A percentile compares a stretch with the other conserved stretches of the same genome.
These are phyloP conservation scores for Sitodiplosis mosellana DNA, from an alignment of 1,140 invertebrate species.

Conservation along the genomic window DNA sequence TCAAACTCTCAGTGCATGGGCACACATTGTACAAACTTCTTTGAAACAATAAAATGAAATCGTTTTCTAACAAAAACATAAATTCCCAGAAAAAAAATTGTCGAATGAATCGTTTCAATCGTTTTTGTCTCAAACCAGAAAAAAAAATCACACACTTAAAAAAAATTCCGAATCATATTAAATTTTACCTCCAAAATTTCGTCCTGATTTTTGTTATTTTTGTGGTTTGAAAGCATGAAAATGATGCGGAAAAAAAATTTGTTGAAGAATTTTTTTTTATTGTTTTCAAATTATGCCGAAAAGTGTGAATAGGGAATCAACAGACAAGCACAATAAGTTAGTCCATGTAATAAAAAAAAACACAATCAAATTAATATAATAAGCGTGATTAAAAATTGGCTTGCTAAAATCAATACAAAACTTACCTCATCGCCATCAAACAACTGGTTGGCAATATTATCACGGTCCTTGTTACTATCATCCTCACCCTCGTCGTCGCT, in stretches of 20 bases:
- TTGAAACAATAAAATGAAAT: no score
- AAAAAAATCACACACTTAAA: not conserved
- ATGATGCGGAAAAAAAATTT: not conserved
- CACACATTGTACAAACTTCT: no score
- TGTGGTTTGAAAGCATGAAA: no score
- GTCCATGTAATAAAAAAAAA: not conserved
- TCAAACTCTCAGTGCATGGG: no score
- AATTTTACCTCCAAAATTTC: not conserved
- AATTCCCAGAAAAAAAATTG: no score
- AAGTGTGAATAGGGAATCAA: not conserved
- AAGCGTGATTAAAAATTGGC: not conserved
- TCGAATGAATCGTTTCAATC: no score
- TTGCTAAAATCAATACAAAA: conserved; percentile 10
- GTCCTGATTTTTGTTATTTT: not conserved
- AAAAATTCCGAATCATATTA: not conserved
- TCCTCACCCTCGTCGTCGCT: conserved; percentile 63
- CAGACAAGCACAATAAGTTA: conserved; percentile 2
- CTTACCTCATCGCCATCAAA: conserved; percentile 74
- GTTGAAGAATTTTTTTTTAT: not conserved
- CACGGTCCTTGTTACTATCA: conserved; percentile 54
- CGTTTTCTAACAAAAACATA: no score
- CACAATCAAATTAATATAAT: not conserved
- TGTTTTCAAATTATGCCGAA: conserved; percentile 1
- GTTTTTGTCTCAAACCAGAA: not conserved
- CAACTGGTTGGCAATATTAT: conserved; percentile 75